Evolutionary conservation across 2,888 invertebrate species (phyloP).

Genomic region (Syrista parreyssii): DNA sequence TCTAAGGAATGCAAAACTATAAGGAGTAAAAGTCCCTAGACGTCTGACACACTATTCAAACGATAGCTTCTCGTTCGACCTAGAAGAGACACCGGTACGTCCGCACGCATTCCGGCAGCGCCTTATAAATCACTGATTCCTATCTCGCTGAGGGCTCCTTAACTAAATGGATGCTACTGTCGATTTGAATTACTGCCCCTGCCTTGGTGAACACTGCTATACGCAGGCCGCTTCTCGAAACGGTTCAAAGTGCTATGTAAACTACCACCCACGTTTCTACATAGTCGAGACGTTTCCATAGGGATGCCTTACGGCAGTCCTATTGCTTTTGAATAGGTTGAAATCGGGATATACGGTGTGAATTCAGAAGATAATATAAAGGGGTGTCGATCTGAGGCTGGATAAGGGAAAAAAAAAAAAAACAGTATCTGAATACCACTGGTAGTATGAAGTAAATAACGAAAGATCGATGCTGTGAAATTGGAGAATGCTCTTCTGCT

Average conservation of each 20-base stretch:
- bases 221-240: constrained; percentile 16
- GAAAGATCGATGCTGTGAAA: background rate
- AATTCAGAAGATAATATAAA: background rate
- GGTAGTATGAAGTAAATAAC: background rate
- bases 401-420: background rate
- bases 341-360: background rate
- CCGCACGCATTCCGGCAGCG: constrained; percentile 52
- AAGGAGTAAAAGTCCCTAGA: background rate
- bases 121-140: constrained; percentile 52
- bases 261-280: constrained; percentile 46
- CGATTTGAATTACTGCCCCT: constrained; percentile 53
- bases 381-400: background rate
- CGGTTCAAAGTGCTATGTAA: constrained; percentile 47
- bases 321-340: background rate
- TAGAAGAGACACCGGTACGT: constrained; percentile 43
- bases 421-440: background rate
- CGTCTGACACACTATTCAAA: background rate
- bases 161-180: constrained; percentile 54
- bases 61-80: background rate
- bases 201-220: constrained; percentile 13
- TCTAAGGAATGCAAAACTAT: background rate
- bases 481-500: background rate
- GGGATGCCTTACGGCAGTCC: background rate
- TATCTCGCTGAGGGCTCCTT: constrained; percentile 45
- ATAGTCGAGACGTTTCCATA: background rate